phyloP scores from a whole-genome alignment of 2,797 vertebrate species.

The Thunnus albacares region DNA sequence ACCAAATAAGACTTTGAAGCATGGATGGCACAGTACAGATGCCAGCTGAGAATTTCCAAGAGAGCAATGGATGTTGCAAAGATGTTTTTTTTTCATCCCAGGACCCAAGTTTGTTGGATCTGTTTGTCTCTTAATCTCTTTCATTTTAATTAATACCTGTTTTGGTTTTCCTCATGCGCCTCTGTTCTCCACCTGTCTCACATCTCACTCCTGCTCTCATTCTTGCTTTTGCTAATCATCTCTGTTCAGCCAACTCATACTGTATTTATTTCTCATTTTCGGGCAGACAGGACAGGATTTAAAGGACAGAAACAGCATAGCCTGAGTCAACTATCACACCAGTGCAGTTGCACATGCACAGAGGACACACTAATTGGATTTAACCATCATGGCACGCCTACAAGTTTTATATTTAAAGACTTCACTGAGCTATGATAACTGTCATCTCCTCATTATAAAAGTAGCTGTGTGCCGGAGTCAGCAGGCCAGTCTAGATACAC shows the following conservation, averaged over 20 bases:
- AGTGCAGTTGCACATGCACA: neutral
- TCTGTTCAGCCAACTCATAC: neutral
- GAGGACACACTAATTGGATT: slow-evolving; percentile 35
- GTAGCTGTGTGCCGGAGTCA: slow-evolving; percentile 25
- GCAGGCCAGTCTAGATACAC: slow-evolving; percentile 16
- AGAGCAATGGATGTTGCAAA: slow-evolving; percentile 2
- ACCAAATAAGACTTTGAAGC: slow-evolving; percentile 44
- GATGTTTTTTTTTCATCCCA: slow-evolving; percentile 12
- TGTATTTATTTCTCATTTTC: slow-evolving; percentile 37
- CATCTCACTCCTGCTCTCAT: neutral
- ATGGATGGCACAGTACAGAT: slow-evolving; percentile 10
- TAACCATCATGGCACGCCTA: neutral
- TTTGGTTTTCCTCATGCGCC: neutral
- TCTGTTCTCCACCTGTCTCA: neutral
- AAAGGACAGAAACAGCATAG: slow-evolving; percentile 15
- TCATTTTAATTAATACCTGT: neutral
- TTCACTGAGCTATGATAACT: slow-evolving; percentile 15
- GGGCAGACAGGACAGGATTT: neutral
- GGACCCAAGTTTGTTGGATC: slow-evolving; percentile 10
- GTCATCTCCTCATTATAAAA: slow-evolving; percentile 43
- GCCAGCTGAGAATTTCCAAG: slow-evolving; percentile 15
- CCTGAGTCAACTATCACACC: slow-evolving; percentile 17
- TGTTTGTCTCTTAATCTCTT: slow-evolving; percentile 4
- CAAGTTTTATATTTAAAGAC: slow-evolving; percentile 38
- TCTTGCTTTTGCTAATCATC: neutral